A percentile compares a stretch with the other conserved stretches of the same genome.
These are phyloP conservation scores for Gracilinanus agilis DNA, from an alignment of 2,113 vertebrate species.

Conservation along the genomic window DNA sequence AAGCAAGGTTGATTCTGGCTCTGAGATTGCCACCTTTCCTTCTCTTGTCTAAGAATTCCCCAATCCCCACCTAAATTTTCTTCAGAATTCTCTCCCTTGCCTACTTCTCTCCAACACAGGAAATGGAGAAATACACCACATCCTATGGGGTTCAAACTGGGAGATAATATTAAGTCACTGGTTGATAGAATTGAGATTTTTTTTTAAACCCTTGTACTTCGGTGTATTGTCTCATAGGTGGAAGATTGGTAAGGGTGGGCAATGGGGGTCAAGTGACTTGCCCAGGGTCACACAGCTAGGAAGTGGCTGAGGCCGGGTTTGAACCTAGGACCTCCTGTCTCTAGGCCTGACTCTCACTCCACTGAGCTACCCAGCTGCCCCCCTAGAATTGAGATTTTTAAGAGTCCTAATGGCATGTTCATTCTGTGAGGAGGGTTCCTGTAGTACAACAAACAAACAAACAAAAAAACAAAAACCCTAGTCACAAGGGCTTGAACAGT, in stretches of 20 bases:
- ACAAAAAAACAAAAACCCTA: not conserved
- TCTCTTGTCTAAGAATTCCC: not conserved
- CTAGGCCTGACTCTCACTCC: too few species aligned
- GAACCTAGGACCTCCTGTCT: too few species aligned
- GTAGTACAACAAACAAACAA: not conserved
- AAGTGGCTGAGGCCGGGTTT: too few species aligned
- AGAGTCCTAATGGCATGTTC: not conserved
- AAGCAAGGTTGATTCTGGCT: not conserved
- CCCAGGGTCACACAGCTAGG: too few species aligned
- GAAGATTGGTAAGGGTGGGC: too few species aligned
- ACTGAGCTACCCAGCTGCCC: too few species aligned
- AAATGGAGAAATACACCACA: not conserved
- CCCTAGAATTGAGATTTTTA: not conserved
- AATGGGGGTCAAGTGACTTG: too few species aligned
- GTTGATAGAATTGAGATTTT: not conserved
- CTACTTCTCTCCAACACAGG: not conserved
- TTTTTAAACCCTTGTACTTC: too few species aligned
- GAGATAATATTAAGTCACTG: not conserved
- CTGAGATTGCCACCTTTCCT: not conserved
- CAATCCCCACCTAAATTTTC: not conserved
- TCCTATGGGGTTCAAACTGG: not conserved
- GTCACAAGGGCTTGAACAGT: not conserved
- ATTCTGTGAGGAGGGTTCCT: not conserved
- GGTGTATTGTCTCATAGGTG: too few species aligned
- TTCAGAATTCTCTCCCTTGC: not conserved